These are phyloP conservation scores for Gephyroberyx darwinii DNA, from an alignment of 2,797 vertebrate genomes.

Conservation along the genomic window DNA sequence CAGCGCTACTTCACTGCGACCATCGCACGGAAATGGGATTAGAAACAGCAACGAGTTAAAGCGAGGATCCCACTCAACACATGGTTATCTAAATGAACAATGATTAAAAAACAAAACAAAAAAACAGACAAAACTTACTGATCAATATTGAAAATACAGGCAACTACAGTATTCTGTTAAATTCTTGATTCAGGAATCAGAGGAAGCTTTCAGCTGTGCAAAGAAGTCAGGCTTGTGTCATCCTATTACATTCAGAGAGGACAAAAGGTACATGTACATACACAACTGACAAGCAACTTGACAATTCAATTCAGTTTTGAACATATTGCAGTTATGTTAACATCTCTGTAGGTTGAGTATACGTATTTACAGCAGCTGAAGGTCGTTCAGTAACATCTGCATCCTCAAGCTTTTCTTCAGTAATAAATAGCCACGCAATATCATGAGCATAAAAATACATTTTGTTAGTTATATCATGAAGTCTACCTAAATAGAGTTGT, in stretches of 20 bases:
- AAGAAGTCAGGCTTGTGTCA: conserved; percentile 31
- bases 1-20: conserved; percentile 5
- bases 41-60: conserved; percentile 13
- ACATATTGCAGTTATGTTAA: conserved; percentile 27
- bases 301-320: conserved; percentile 14
- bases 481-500: conserved; percentile 71
- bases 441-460: conserved; percentile 76
- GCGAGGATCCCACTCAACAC: neutral
- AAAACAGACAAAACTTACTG: neutral
- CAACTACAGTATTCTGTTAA: conserved; percentile 22
- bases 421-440: conserved; percentile 61
- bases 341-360: conserved; percentile 4
- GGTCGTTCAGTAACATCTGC: conserved; percentile 19
- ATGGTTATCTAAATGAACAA: conserved; percentile 8
- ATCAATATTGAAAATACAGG: conserved; percentile 28
- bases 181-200: conserved; percentile 20
- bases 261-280: conserved; percentile 24
- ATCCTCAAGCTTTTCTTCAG: conserved; percentile 31
- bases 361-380: conserved; percentile 49
- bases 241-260: conserved; percentile 53
- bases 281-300: conserved; percentile 27
- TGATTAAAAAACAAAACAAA: neutral
- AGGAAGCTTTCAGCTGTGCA: conserved; percentile 42
- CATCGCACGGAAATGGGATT: neutral
- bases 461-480: conserved; percentile 26